Conservation (phyloP, 1,140 invertebrate species). For the Nixonia krombeini region DNA sequence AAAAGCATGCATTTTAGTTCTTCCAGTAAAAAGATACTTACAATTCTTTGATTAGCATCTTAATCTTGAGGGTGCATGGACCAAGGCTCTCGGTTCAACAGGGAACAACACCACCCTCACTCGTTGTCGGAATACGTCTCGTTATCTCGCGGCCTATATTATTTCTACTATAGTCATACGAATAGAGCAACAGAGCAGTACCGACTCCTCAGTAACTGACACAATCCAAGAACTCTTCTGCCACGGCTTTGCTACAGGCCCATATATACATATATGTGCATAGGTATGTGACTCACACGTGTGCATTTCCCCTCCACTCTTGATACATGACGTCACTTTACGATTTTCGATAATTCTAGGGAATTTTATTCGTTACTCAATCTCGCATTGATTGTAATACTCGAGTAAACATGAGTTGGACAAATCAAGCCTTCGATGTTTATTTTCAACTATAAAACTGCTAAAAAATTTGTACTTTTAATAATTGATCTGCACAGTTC, state of each 20-base stretch:
- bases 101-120: slow-evolving; percentile 43
- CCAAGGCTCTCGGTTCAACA: slow-evolving; percentile 34
- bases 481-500: too few species aligned
- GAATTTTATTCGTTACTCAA: too few species aligned
- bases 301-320: slow-evolving; percentile 14
- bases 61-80: slow-evolving; percentile 56
- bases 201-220: slow-evolving; percentile 39
- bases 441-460: too few species aligned
- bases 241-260: slow-evolving; percentile 30
- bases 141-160: slow-evolving; percentile 36
- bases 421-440: too few species aligned
- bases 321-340: slow-evolving; percentile 38
- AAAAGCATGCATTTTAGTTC: not conserved
- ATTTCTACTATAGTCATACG: slow-evolving; percentile 27
- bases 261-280: slow-evolving; percentile 34
- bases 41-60: slow-evolving; percentile 71
- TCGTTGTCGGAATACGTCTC: slow-evolving; percentile 38
- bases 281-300: slow-evolving; percentile 36
- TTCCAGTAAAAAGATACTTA: slow-evolving; percentile 48
- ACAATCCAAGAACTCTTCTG: slow-evolving; percentile 30
- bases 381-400: too few species aligned
- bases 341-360: not conserved
- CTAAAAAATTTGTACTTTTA: too few species aligned
- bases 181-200: slow-evolving; percentile 13
- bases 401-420: too few species aligned